These are phyloP conservation scores for Caenorhabditis sp. DNA, from an alignment of 2,888 invertebrate genomes.

Conservation along the genomic window DNA sequence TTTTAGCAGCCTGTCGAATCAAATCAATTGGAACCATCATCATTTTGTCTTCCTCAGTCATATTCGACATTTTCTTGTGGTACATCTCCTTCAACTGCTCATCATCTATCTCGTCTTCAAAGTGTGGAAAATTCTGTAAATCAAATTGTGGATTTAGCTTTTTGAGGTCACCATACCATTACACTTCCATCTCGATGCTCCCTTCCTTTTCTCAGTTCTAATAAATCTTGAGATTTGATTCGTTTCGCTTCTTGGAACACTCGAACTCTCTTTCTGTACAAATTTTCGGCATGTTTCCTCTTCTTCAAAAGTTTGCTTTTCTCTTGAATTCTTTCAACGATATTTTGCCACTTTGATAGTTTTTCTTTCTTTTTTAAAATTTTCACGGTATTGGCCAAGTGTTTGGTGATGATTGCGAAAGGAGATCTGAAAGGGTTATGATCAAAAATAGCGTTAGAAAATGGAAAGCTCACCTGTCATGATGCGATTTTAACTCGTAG, in stretches of 20 bases:
- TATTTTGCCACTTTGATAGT: slow-evolving; percentile 58
- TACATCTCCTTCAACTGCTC: slow-evolving; percentile 59
- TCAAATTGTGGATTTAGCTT: no score
- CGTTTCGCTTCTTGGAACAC: slow-evolving; percentile 32
- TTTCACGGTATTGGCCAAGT: slow-evolving; percentile 52
- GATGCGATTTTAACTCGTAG: slow-evolving; percentile 40
- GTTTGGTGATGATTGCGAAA: slow-evolving; percentile 46
- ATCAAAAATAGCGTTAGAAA: not conserved
- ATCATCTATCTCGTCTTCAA: slow-evolving; percentile 60
- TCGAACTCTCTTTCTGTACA: slow-evolving; percentile 32
- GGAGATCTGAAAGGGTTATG: slow-evolving; percentile 27
- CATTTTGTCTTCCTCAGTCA: slow-evolving; percentile 62
- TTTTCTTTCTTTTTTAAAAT: slow-evolving; percentile 48
- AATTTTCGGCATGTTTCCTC: slow-evolving; percentile 34
- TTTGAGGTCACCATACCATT: slow-evolving; percentile 3
- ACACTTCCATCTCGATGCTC: not conserved
- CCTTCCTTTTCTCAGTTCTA: not conserved
- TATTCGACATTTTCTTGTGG: slow-evolving; percentile 47
- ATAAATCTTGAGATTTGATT: not conserved
- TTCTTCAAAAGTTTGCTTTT: slow-evolving; percentile 33
- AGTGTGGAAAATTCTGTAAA: slow-evolving; percentile 26
- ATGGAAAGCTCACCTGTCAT: slow-evolving; percentile 42
- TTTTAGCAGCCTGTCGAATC: slow-evolving; percentile 66
- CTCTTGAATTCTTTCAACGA: slow-evolving; percentile 38
- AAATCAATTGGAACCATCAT: slow-evolving; percentile 57